phyloP scores from a whole-genome alignment of 2,888 invertebrate genomes.

The Parasteatoda lunata region DNA sequence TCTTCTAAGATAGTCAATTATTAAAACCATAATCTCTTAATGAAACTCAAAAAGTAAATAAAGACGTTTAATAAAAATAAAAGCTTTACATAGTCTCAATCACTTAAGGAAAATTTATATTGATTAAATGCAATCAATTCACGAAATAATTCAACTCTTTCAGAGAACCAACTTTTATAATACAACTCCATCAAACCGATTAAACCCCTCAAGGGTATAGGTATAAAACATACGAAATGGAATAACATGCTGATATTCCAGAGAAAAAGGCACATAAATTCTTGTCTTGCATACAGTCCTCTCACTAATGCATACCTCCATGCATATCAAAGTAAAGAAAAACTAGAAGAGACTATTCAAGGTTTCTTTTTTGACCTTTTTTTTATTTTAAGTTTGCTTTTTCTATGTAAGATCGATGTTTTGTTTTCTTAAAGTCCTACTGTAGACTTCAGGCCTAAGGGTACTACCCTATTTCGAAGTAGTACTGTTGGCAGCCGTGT shows the following conservation, averaged over 20 bases:
- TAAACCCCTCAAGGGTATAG: constrained; percentile 27
- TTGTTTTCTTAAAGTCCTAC: constrained; percentile 21
- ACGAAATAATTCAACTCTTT: constrained; percentile 21
- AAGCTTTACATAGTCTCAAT: background rate
- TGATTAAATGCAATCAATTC: constrained; percentile 9
- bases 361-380: background rate
- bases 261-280: constrained; percentile 7
- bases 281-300: constrained; percentile 4
- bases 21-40: too few relatives aligned
- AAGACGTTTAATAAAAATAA: background rate
- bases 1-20: too few relatives aligned
- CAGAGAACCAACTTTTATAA: constrained; percentile 12
- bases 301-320: constrained; percentile 58
- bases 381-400: background rate
- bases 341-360: background rate
- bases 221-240: background rate
- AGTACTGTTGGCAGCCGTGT: too few relatives aligned
- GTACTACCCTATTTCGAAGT: background rate
- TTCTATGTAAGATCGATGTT: constrained; percentile 4
- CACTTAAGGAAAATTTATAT: background rate
- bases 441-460: background rate
- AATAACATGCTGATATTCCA: background rate
- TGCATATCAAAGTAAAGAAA: constrained; percentile 42
- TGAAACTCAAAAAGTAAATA: background rate
- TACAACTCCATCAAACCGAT: constrained; percentile 42